Percentiles rank a stretch among this genome's conserved stretches.
These are phyloP conservation scores for Etia nguti DNA, from an alignment of 2,113 vertebrate genomes.

Conservation along the genomic window DNA sequence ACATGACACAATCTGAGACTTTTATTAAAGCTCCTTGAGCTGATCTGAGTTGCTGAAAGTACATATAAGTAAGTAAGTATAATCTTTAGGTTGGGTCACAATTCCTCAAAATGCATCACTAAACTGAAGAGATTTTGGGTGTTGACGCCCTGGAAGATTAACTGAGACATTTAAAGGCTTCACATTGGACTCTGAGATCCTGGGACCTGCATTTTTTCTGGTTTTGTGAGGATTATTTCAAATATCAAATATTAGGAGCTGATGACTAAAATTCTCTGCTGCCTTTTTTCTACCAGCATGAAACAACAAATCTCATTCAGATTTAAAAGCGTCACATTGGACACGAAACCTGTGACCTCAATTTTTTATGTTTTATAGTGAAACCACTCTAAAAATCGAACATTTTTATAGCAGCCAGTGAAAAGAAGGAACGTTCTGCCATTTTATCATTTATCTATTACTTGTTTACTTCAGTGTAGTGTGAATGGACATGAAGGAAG, in stretches of 20 bases:
- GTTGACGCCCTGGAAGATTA: not conserved
- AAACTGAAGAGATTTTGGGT: not conserved
- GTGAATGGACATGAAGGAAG: not conserved
- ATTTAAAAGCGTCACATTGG: not conserved
- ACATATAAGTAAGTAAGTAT: not conserved
- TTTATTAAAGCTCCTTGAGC: not conserved
- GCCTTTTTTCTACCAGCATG: not conserved
- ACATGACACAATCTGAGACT: no score
- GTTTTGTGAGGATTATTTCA: not conserved
- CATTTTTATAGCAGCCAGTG: not conserved
- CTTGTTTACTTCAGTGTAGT: not conserved
- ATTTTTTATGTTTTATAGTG: not conserved
- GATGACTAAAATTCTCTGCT: not conserved
- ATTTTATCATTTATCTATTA: not conserved
- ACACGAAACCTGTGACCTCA: not conserved
- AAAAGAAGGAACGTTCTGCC: not conserved
- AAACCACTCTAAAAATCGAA: not conserved
- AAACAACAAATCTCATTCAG: not conserved
- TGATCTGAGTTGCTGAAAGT: not conserved
- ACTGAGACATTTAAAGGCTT: not conserved
- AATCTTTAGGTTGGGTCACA: not conserved
- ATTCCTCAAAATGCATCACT: not conserved
- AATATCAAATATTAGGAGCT: not conserved
- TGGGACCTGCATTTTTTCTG: not conserved
- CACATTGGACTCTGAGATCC: not conserved